Evolutionary conservation across 2,888 invertebrate genomes (phyloP).

Genomic region (Himalopsyche tibetana): DNA sequence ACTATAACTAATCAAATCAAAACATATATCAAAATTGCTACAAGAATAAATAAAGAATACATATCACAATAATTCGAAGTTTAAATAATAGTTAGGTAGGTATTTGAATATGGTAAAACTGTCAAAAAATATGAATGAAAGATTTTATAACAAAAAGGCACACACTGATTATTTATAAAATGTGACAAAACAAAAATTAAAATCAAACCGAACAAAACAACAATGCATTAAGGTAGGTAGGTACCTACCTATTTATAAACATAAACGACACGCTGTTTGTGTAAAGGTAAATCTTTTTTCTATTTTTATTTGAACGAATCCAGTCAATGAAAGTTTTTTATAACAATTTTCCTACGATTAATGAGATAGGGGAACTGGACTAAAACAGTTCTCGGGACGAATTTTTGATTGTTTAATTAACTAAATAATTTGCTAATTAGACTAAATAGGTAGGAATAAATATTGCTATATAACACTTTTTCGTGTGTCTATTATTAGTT

Average conservation of each 20-base stretch:
- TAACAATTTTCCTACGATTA: background rate
- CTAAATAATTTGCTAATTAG: too few species aligned
- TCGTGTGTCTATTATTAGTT: too few species aligned
- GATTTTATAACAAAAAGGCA: background rate
- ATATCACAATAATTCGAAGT: too few species aligned
- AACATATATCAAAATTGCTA: background rate
- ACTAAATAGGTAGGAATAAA: too few species aligned
- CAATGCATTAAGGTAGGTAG: background rate
- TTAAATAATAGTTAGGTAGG: too few species aligned
- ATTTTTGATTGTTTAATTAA: background rate
- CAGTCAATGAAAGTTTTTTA: constrained; percentile 22
- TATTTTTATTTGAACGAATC: constrained; percentile 13
- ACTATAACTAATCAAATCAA: background rate
- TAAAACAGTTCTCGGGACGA: background rate
- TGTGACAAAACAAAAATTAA: background rate
- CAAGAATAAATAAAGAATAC: background rate
- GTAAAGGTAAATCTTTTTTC: background rate
- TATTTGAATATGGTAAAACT: background rate
- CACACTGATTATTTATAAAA: background rate
- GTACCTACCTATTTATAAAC: background rate
- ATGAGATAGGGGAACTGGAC: background rate
- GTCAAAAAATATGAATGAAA: background rate
- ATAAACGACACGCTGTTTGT: background rate
- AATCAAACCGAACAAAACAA: background rate
- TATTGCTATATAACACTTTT: too few species aligned